Evolutionary conservation across 2,888 invertebrate genomes (phyloP).

Genomic region (Drosophila aldrichi): DNA sequence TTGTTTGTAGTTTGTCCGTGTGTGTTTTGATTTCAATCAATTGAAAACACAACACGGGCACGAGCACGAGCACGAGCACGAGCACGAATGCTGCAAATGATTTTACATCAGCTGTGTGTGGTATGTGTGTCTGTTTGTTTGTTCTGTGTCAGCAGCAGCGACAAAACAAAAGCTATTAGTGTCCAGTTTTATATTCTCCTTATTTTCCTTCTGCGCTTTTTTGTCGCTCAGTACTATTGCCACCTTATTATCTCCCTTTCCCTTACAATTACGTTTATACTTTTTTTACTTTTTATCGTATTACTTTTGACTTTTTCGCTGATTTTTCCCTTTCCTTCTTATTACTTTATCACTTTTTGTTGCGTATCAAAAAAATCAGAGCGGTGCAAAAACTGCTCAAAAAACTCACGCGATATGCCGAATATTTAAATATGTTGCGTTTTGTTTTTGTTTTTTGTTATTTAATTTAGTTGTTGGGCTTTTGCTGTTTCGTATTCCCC

Average conservation of each 20-base stretch:
- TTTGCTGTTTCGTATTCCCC: constrained; percentile 53
- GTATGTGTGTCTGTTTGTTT: constrained; percentile 28
- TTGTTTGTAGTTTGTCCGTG: constrained; percentile 35
- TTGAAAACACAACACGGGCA: constrained; percentile 65
- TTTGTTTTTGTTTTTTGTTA: constrained; percentile 53
- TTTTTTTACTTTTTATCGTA: constrained; percentile 68
- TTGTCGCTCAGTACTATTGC: constrained; percentile 27
- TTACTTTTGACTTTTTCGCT: constrained; percentile 49
- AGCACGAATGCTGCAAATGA: constrained; percentile 69
- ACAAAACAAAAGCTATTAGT: constrained; percentile 59
- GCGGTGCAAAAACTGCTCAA: constrained; percentile 49
- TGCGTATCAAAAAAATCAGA: constrained; percentile 54
- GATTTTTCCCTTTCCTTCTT: constrained; percentile 27
- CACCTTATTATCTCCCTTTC: constrained; percentile 17
- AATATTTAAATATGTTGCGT: constrained; percentile 56
- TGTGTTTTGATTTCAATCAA: constrained; percentile 79
- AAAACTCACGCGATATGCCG: constrained; percentile 53
- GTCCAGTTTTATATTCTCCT: constrained; percentile 45
- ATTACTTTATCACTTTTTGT: constrained; percentile 52
- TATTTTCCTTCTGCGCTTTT: constrained; percentile 30
- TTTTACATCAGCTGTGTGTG: constrained; percentile 71
- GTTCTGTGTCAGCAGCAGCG: constrained; percentile 57
- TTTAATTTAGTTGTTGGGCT: constrained; percentile 33
- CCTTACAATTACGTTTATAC: constrained; percentile 35
- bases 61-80: constrained; percentile 67